Evolutionary conservation across 2,797 vertebrate genomes (phyloP).

Genomic region (Poeciliopsis paucimaculata): DNA sequence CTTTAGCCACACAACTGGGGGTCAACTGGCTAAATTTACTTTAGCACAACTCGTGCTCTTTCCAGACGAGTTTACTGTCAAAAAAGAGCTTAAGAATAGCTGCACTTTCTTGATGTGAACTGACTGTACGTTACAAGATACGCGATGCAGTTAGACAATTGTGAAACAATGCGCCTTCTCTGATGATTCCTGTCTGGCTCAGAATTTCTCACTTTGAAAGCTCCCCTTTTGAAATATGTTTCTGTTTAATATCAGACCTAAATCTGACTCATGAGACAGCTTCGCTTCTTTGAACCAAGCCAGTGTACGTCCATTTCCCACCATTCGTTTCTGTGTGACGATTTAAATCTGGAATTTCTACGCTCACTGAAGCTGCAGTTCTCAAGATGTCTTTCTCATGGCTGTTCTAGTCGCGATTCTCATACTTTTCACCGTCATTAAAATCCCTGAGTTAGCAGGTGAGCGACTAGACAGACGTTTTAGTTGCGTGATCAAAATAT

Average conservation of each 20-base stretch:
- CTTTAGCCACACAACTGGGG: conserved; percentile 32
- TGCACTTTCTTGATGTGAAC: conserved; percentile 21
- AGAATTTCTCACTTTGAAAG: conserved; percentile 27
- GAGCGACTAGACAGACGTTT: not conserved
- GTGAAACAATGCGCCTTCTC: not conserved
- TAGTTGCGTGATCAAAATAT: not conserved
- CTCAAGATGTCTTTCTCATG: conserved; percentile 28
- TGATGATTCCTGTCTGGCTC: conserved; percentile 37
- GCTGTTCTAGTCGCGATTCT: conserved; percentile 29
- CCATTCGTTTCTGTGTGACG: conserved; percentile 35
- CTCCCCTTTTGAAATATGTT: conserved; percentile 46
- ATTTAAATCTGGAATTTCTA: conserved; percentile 46
- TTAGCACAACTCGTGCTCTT: conserved; percentile 34
- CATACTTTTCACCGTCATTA: conserved; percentile 2
- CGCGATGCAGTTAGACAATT: conserved; percentile 4
- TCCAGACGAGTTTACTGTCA: conserved; percentile 17
- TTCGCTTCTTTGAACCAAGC: conserved; percentile 49
- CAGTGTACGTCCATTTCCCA: conserved; percentile 61
- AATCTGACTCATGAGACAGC: conserved; percentile 53
- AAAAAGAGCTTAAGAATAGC: conserved; percentile 13
- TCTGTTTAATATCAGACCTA: conserved; percentile 52
- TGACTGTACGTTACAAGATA: not conserved
- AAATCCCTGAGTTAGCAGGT: conserved; percentile 5
- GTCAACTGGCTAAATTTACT: conserved; percentile 60
- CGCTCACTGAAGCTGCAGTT: conserved; percentile 8